Conservation (phyloP, 30 jellyfish, hydroid and myxozoan genomes). For the Aurelia aurita complex sp. Pacific region DNA sequence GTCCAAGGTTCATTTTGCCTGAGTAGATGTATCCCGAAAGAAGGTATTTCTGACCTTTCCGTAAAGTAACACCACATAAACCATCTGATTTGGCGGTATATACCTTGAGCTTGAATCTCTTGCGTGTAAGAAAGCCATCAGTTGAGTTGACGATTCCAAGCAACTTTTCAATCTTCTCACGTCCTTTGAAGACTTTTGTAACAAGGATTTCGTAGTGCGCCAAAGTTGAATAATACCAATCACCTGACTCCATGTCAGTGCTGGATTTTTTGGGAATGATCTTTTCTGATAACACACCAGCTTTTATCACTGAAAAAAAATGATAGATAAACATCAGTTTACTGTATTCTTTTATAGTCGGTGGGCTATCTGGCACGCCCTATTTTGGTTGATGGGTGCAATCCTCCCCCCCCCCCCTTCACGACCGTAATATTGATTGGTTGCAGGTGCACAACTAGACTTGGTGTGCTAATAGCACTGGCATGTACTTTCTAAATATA, state of each 20-base stretch:
- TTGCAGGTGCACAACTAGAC: too few species aligned
- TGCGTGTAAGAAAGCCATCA: neutral
- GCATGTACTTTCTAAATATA: too few species aligned
- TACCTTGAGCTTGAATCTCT: slow-evolving; percentile 20
- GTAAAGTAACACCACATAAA: slow-evolving; percentile 24
- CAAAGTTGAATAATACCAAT: neutral
- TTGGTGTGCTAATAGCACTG: too few species aligned
- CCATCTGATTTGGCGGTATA: slow-evolving; percentile 9
- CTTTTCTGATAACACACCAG: too few species aligned
- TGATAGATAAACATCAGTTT: too few species aligned
- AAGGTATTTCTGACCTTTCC: slow-evolving; percentile 33
- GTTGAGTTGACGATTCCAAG: slow-evolving; percentile 21
- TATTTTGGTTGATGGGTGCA: too few species aligned
- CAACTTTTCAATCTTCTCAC: slow-evolving; percentile 15
- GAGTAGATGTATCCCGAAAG: slow-evolving; percentile 29
- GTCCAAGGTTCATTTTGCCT: slow-evolving; percentile 22
- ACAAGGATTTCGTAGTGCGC: slow-evolving; percentile 32
- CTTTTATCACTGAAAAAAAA: too few species aligned
- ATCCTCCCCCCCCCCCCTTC: too few species aligned
- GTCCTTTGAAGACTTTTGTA: slow-evolving; percentile 28
- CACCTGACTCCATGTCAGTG: neutral
- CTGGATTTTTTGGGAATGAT: slow-evolving; percentile 1
- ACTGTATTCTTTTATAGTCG: too few species aligned
- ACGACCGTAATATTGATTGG: too few species aligned
- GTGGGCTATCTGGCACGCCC: too few species aligned